Evolutionary conservation across 30 jellyfish, hydroid and myxozoan genomes (phyloP).

Genomic region (Pelagia noctiluca): DNA sequence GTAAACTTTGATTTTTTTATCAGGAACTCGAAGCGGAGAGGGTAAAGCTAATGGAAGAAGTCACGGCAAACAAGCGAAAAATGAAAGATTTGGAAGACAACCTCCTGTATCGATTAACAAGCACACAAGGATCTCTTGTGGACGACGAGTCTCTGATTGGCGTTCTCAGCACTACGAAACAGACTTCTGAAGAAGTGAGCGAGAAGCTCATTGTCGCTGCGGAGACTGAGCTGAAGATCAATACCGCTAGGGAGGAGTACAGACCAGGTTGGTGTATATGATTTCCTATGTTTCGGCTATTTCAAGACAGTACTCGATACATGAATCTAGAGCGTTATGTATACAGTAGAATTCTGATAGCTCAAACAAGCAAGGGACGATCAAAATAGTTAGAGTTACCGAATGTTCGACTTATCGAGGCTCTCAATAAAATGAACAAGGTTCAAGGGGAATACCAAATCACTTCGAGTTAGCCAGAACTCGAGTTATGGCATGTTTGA

Average conservation of each 20-base stretch:
- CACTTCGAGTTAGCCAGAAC: too few species aligned
- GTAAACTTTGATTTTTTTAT: not conserved
- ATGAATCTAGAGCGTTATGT: too few species aligned
- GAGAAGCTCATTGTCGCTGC: constrained; percentile 84
- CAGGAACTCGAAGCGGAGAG: constrained; percentile 93
- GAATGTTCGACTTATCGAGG: too few species aligned
- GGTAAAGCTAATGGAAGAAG: constrained; percentile 82
- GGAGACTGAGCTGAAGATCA: constrained; percentile 85
- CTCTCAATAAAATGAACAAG: too few species aligned
- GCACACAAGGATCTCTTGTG: constrained; percentile 88
- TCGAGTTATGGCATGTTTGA: too few species aligned
- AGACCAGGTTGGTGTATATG: constrained; percentile 80
- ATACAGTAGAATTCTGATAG: too few species aligned
- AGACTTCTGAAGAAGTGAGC: constrained; percentile 87
- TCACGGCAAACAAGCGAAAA: constrained; percentile 77
- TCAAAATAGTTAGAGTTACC: too few species aligned
- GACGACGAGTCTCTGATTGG: constrained; percentile 89
- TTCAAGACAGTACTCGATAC: too few species aligned
- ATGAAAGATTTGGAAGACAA: constrained; percentile 93
- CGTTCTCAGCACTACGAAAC: constrained; percentile 81
- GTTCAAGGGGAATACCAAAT: too few species aligned
- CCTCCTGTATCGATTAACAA: constrained; percentile 78
- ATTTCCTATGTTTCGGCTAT: too few species aligned
- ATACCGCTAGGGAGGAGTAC: constrained; percentile 91
- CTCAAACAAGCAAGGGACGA: too few species aligned